Evolutionary conservation across 2,888 invertebrate genomes (phyloP).

Genomic region (Hyalella azteca): DNA sequence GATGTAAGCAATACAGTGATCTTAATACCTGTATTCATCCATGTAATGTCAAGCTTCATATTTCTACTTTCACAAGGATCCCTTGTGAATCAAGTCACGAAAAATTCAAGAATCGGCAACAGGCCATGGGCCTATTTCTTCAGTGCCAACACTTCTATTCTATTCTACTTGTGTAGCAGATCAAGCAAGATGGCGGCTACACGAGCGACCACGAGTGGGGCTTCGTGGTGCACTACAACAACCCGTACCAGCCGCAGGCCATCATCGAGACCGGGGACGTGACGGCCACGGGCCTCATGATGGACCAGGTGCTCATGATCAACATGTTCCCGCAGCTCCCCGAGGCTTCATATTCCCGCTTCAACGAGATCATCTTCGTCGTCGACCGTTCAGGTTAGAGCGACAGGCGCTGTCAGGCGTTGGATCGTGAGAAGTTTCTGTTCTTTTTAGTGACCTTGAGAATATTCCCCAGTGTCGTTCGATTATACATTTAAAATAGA

Average conservation of each 20-base stretch:
- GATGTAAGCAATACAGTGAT: no score
- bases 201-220: constrained; percentile 49
- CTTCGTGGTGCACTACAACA: constrained; percentile 46
- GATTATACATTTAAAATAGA: no score
- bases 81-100: no score
- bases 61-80: not conserved
- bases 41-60: no score
- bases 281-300: constrained; percentile 45
- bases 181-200: constrained; percentile 46
- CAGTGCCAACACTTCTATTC: no score
- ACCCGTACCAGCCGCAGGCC: constrained; percentile 45
- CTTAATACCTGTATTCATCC: no score
- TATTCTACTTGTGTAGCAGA: constrained; percentile 22
- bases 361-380: constrained; percentile 50
- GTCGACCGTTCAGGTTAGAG: constrained; percentile 53
- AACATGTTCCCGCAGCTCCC: constrained; percentile 48
- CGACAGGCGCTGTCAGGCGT: no score
- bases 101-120: no score
- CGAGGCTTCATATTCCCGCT: constrained; percentile 36
- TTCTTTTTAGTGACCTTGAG: no score
- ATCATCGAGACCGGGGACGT: constrained; percentile 46
- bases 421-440: no score
- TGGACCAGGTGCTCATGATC: constrained; percentile 49
- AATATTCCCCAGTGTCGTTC: no score
- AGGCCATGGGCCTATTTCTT: no score